Evolutionary conservation across 2,888 invertebrate species (phyloP), one percentile per base, ranked within the genome.

Genomic region (Luperina nickerlii): DNA sequence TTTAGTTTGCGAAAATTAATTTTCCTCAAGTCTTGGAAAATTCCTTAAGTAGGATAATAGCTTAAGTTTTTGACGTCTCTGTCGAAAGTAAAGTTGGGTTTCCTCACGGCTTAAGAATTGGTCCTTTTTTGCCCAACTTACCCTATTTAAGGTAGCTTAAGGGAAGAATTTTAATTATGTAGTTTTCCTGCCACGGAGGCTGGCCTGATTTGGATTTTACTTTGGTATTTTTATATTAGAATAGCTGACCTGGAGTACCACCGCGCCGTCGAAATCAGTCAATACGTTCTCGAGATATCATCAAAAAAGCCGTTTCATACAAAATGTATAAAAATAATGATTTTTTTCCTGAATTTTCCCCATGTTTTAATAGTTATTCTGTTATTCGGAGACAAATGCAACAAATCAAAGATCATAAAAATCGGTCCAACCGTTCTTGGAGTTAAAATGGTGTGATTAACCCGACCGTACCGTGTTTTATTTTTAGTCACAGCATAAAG

Each of bases 1-100:
- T 78, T 76, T 24, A 42, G 62, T 76, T 71, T 18, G 4, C 3
- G 2, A 54, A 68, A 63, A n/a, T 45, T 51, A 0, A 60, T 67
- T 79, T 68, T 79, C 27, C 27, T 38, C n/a, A 27, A 48, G 13
- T n/a, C 79, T 78, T 66, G 48, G 6, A 9, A 57, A 72, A 32
- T 79, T 80, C 7, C 68, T 78, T 76, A 81, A 76, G 57, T 67
- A 38, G 65, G 78, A 79, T 87, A 78, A 86, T 81, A 80, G 78
- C 62, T 74, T 68, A 80, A 88, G 84, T 86, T 88, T 84, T 81
- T 82, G 80, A 77, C 76, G 66, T 73, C 15, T 63, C 45, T 62
- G 68, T 76, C 42, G 65, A 82, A 77, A 81, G 76, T 75, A n/a
- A 71, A 78, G 76, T 84, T 82, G 68, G 48, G 51, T 70, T 80